phyloP scores from a whole-genome alignment of 2,888 invertebrate species.

The Eurytoma californica region DNA sequence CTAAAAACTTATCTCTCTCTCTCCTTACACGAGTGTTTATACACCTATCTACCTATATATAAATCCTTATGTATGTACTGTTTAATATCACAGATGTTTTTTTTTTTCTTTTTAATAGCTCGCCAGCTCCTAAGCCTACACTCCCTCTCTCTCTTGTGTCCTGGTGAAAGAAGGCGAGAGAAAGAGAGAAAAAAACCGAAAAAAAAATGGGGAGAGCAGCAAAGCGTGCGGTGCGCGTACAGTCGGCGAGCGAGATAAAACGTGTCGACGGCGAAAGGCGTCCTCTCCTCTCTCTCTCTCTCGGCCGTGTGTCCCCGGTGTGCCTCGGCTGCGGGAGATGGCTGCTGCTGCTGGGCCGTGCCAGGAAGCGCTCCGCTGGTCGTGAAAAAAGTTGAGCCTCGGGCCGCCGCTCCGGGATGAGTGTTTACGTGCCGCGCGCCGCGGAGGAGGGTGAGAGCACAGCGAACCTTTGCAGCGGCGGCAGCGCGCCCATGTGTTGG shows the following conservation, averaged over 20 bases:
- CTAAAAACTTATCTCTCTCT: slow-evolving; percentile 40
- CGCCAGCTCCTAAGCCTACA: background rate
- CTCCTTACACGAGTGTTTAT: slow-evolving; percentile 37
- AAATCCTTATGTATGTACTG: slow-evolving; percentile 53
- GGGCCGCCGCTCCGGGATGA: slow-evolving; percentile 18
- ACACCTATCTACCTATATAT: slow-evolving; percentile 50
- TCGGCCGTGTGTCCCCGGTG: background rate
- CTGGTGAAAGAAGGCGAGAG: slow-evolving; percentile 4
- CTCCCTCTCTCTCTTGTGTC: background rate
- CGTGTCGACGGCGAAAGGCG: slow-evolving; percentile 1
- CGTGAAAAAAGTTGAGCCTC: slow-evolving; percentile 42
- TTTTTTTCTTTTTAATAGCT: slow-evolving; percentile 2
- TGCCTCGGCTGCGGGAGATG: too few relatives aligned
- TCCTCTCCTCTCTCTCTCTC: too few relatives aligned
- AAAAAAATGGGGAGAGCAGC: too few relatives aligned
- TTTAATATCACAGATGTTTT: slow-evolving; percentile 57
- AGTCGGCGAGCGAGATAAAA: background rate
- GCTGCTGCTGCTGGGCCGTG: background rate
- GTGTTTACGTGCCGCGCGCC: slow-evolving; percentile 42
- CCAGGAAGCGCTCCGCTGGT: background rate
- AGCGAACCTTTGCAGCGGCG: background rate
- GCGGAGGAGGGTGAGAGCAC: slow-evolving; percentile 20
- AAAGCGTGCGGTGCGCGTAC: too few relatives aligned
- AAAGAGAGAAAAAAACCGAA: too few relatives aligned
- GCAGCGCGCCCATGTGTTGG: slow-evolving; percentile 1